These are phyloP conservation scores for Peromyscus eremicus DNA, from an alignment of 2,797 vertebrate species.

Conservation along the genomic window DNA sequence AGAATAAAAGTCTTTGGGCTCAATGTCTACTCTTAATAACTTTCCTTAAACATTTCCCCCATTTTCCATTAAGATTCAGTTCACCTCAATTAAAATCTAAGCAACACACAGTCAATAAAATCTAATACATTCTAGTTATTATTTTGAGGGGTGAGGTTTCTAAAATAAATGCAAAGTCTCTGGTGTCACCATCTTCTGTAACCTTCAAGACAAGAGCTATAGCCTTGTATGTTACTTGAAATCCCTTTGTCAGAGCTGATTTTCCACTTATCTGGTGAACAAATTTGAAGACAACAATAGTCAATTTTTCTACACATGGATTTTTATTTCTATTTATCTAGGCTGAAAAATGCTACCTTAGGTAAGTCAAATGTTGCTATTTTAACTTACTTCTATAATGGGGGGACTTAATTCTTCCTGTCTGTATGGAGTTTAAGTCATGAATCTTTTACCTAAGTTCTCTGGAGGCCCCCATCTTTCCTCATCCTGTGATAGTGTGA, in stretches of 20 bases:
- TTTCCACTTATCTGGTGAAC: background rate
- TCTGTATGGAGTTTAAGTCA: background rate
- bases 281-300: background rate
- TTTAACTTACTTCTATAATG: background rate
- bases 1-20: background rate
- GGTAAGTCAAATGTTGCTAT: constrained; percentile 23
- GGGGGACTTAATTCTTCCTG: background rate
- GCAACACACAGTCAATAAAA: background rate
- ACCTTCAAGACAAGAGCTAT: background rate
- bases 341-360: background rate
- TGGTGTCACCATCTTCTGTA: background rate
- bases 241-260: background rate
- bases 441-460: background rate
- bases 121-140: background rate
- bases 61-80: constrained; percentile 1
- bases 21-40: background rate
- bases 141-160: background rate
- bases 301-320: background rate
- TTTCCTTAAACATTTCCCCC: background rate
- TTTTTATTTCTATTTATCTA: background rate
- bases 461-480: background rate
- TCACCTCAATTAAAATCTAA: background rate
- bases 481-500: background rate
- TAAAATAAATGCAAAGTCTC: background rate
- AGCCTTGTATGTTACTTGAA: background rate